phyloP scores from a whole-genome alignment of 2,113 vertebrate genomes.

The Dendropsophus ebraccatus region DNA sequence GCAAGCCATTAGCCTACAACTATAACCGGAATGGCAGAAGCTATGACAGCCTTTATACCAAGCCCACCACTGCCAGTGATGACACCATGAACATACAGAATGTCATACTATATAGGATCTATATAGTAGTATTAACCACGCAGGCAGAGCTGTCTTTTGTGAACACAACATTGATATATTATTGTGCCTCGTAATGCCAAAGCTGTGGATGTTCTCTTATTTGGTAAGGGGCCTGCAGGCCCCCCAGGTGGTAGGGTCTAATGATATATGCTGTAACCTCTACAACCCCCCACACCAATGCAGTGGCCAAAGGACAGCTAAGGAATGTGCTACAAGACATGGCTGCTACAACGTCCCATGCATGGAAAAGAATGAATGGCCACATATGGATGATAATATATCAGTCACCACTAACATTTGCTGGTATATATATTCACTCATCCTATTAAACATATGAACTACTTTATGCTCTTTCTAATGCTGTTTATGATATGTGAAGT shows the following conservation, averaged over 20 bases:
- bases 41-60: too few relatives aligned
- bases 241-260: not conserved
- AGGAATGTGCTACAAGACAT: not conserved
- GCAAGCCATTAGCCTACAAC: too few relatives aligned
- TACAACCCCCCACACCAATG: not conserved
- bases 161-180: not conserved
- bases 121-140: not conserved
- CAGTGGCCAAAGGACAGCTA: not conserved
- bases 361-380: not conserved
- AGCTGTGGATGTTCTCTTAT: not conserved
- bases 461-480: too few relatives aligned
- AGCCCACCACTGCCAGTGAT: too few relatives aligned
- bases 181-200: not conserved
- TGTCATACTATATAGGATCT: too few relatives aligned
- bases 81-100: too few relatives aligned
- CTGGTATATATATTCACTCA: too few relatives aligned
- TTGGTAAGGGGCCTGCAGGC: slow-evolving; percentile 1
- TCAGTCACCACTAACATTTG: too few relatives aligned
- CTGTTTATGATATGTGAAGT: too few relatives aligned
- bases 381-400: too few relatives aligned
- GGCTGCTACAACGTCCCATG: not conserved
- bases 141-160: not conserved
- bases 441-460: too few relatives aligned
- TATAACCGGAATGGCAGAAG: too few relatives aligned
- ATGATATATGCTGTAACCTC: not conserved